Percentiles rank a stretch among this genome's conserved stretches.
These are phyloP conservation scores for Hyposoter dolosus DNA, from an alignment of 2,888 invertebrate species.

Conservation along the genomic window DNA sequence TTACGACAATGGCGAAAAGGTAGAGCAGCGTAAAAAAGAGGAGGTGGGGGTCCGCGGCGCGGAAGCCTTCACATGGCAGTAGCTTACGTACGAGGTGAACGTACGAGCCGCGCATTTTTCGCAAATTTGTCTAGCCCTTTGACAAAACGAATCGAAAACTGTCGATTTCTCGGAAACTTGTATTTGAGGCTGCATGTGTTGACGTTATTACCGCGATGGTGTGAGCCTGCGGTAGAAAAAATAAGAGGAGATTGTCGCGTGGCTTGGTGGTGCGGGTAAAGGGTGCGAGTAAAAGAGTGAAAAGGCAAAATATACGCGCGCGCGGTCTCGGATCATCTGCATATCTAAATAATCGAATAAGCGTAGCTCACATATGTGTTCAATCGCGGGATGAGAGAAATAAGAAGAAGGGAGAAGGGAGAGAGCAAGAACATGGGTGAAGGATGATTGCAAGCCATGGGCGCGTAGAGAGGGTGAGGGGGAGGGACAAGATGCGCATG, in stretches of 20 bases:
- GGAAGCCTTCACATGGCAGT: constrained; percentile 17
- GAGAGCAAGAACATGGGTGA: constrained; percentile 39
- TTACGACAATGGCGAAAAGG: constrained; percentile 51
- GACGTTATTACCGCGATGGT: not conserved
- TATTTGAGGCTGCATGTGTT: constrained; percentile 4
- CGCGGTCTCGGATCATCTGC: constrained; percentile 81
- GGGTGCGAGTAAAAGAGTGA: constrained; percentile 51
- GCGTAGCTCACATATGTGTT: constrained; percentile 79
- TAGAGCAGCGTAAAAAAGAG: not conserved
- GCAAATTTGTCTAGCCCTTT: not conserved
- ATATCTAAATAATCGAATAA: constrained; percentile 84
- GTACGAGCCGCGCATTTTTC: constrained; percentile 18
- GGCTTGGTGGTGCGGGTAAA: constrained; percentile 28
- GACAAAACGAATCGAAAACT: not conserved
- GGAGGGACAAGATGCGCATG: constrained; percentile 76
- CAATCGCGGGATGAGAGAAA: constrained; percentile 74
- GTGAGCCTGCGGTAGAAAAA: not conserved
- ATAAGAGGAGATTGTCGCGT: constrained; percentile 32
- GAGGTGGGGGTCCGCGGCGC: not conserved
- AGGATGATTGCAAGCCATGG: constrained; percentile 66
- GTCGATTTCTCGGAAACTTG: no score
- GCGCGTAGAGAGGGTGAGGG: constrained; percentile 59
- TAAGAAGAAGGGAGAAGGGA: constrained; percentile 46
- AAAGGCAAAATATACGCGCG: constrained; percentile 68
- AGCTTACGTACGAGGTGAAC: constrained; percentile 21